phyloP scores from a whole-genome alignment of 1,140 invertebrate genomes.

The Oreohelix idahoensis region DNA sequence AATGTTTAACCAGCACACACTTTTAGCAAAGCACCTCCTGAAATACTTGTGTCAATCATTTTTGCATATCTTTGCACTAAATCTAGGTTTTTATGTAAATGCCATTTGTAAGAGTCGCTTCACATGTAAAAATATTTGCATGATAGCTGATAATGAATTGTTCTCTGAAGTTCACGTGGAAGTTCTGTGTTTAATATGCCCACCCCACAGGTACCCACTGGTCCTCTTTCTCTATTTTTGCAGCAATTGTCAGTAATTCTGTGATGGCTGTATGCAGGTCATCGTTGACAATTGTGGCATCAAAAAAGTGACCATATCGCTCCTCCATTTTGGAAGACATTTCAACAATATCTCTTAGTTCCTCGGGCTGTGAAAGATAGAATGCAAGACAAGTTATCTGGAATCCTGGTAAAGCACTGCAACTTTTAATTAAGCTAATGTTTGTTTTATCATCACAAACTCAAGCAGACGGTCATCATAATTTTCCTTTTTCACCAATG shows the following conservation, averaged over 20 bases:
- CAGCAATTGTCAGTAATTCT: slow-evolving; percentile 90
- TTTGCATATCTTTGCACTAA: no score
- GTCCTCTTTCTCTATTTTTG: slow-evolving; percentile 90
- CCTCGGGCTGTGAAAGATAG: slow-evolving; percentile 84
- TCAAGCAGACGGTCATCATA: no score
- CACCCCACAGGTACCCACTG: slow-evolving; percentile 99
- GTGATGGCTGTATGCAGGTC: slow-evolving; percentile 94
- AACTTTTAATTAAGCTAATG: no score
- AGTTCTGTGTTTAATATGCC: slow-evolving; percentile 80
- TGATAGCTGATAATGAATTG: background rate
- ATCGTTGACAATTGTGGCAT: slow-evolving; percentile 92
- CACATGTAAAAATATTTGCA: no score
- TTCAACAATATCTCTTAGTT: slow-evolving; percentile 90
- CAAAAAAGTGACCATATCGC: slow-evolving; percentile 95
- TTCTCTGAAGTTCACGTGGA: background rate
- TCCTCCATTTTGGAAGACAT: slow-evolving; percentile 91
- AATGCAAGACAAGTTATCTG: background rate
- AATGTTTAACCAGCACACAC: no score
- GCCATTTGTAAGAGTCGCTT: no score
- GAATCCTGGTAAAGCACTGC: no score
- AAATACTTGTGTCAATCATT: no score
- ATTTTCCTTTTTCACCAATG: no score
- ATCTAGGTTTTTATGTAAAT: no score
- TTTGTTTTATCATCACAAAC: no score
- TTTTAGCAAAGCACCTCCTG: no score